phyloP scores from a whole-genome alignment of 2,113 vertebrate genomes.

The Petaurus breviceps region DNA sequence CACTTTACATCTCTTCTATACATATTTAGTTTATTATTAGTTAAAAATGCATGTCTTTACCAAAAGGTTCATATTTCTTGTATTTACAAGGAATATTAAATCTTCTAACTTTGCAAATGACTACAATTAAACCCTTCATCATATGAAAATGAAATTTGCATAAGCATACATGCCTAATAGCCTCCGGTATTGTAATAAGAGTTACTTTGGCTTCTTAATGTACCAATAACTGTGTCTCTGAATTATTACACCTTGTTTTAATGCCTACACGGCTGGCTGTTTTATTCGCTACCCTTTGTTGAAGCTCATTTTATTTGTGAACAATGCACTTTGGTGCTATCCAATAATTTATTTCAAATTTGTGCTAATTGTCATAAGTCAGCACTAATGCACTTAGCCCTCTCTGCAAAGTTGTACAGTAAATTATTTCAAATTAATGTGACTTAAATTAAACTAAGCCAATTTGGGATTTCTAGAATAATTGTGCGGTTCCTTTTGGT shows the following conservation, averaged over 20 bases:
- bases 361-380: conserved; percentile 65
- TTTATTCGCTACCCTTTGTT: conserved; percentile 61
- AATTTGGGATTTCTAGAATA: conserved; percentile 40
- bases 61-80: conserved; percentile 45
- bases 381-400: conserved; percentile 68
- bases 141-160: conserved; percentile 65
- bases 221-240: conserved; percentile 13
- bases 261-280: conserved; percentile 53
- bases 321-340: conserved; percentile 59
- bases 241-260: conserved; percentile 39
- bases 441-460: conserved; percentile 58
- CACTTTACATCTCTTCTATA: conserved; percentile 53
- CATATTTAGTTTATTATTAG: conserved; percentile 65
- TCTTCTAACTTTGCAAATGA: conserved; percentile 64
- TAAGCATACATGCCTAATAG: conserved; percentile 63
- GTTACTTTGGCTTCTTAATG: conserved; percentile 42
- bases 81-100: conserved; percentile 53
- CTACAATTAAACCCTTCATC: conserved; percentile 67
- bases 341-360: conserved; percentile 71
- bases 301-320: conserved; percentile 66
- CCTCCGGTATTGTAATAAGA: conserved; percentile 38
- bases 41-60: conserved; percentile 49
- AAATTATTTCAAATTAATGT: conserved; percentile 69
- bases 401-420: conserved; percentile 40
- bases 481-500: conserved; percentile 16